Evolutionary conservation across 53 echinoderm and acorn worm genomes (phyloP), one percentile per base, ranked within the genome.

Genomic region (Stichopus horrens): DNA sequence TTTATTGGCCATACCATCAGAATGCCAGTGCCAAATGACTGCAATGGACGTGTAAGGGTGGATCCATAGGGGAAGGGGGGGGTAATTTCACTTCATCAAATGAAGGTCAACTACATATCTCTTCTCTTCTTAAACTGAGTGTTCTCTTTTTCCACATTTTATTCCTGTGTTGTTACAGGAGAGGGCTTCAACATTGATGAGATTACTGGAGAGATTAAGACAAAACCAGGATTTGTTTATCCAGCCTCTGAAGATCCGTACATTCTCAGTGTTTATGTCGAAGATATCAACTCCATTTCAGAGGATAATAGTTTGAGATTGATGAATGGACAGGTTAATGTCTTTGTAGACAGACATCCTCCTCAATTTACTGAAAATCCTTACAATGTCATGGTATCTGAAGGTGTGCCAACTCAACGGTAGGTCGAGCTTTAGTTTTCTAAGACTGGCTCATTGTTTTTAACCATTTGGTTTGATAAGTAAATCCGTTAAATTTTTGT

Each of bases 321-420:
- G 9, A 89, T 88, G 4, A 86, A 52, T 5, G 93, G 88, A 4
- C 85, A 89, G 14, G 92, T 98, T 23, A 68, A 73, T 11, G 87
- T 98, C 74, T 94, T 88, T 73, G 96, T 91, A 0, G 94, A 94
- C 56, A 90, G 77, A 0, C 92, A 96, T 68, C 99, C 95, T 8
- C 99, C 99, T 5, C 99, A 98, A 86, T 98, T 98, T 88, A 86
- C 91, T 54, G 65, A 92, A 87, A 94, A 95, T 74, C 83, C 71
- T 7, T 98, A 98, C 89, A 75, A 77, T 22, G 94, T 90, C 10
- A 56, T 86, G 3, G 92, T 88, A 8, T 89, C 92, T 0, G 86
- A 86, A 23, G 74, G 54, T 67, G 74, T 73, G 8, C 83, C 83
- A 83, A 23, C 23, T 56, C 23, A 21, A 57, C 21, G 20, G 83